Percentiles rank a stretch among this genome's conserved stretches.
phyloP scores from a whole-genome alignment of 2,888 invertebrate species.

The Lissonota sp. region DNA sequence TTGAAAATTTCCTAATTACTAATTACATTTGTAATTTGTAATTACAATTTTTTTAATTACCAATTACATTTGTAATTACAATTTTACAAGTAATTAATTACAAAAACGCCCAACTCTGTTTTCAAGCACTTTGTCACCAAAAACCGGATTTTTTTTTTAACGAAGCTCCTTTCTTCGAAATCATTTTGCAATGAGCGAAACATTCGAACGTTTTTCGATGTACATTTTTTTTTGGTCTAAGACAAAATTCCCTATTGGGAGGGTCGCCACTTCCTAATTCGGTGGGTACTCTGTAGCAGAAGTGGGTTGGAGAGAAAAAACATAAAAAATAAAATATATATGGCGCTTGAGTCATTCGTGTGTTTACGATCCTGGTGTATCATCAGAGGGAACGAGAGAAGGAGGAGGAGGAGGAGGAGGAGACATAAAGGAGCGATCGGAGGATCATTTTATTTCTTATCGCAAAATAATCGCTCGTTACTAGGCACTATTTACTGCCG shows the following conservation, averaged over 20 bases:
- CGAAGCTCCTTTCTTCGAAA: neutral
- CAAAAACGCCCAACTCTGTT: too few relatives aligned
- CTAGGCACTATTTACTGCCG: constrained; percentile 67
- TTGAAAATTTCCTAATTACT: too few relatives aligned
- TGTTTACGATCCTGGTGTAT: neutral
- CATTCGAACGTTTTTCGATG: neutral
- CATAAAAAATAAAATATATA: neutral
- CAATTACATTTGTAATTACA: too few relatives aligned
- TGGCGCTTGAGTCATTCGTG: neutral
- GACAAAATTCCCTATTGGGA: neutral
- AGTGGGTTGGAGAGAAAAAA: neutral
- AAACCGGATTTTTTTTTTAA: too few relatives aligned
- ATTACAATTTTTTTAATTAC: too few relatives aligned
- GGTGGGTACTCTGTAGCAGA: neutral
- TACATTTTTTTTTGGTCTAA: neutral
- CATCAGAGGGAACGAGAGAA: neutral
- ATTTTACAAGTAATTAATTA: too few relatives aligned
- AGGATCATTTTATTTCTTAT: constrained; percentile 53
- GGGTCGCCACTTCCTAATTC: neutral
- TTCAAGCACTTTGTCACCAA: too few relatives aligned
- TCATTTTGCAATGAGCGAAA: neutral
- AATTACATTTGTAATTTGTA: too few relatives aligned
- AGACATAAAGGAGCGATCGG: neutral
- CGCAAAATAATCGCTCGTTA: constrained; percentile 60
- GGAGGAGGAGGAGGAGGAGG: constrained; percentile 7